phyloP scores from a whole-genome alignment of 2,888 invertebrate species.

The Tetranychus piercei region DNA sequence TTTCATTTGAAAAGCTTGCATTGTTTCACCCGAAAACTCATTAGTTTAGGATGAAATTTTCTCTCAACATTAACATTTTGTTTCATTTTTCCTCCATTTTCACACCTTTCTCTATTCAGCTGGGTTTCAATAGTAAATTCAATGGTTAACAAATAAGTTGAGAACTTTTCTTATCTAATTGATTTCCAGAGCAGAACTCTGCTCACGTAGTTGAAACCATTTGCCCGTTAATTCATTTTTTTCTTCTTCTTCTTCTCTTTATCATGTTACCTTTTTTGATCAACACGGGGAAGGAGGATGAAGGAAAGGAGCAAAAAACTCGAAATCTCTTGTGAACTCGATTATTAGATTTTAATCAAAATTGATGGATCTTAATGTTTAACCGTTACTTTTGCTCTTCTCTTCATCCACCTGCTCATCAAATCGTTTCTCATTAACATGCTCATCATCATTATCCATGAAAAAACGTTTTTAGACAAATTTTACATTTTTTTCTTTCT shows the following conservation, averaged over 20 bases:
- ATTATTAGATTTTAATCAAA: slow-evolving; percentile 1
- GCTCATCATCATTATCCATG: neutral
- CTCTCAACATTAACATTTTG: too few relatives aligned
- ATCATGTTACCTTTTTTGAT: too few relatives aligned
- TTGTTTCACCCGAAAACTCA: too few relatives aligned
- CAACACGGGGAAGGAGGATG: neutral
- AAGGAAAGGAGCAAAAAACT: neutral
- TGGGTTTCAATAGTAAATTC: too few relatives aligned
- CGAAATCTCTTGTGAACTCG: neutral
- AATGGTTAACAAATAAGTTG: too few relatives aligned
- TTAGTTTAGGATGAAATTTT: too few relatives aligned
- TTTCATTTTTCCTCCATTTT: too few relatives aligned
- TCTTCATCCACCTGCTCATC: neutral
- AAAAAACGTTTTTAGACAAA: too few relatives aligned
- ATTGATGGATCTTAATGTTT: neutral
- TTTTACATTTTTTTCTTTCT: too few relatives aligned
- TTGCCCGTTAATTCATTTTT: neutral
- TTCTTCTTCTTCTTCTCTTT: neutral
- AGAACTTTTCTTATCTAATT: too few relatives aligned
- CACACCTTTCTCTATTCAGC: too few relatives aligned
- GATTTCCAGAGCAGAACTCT: neutral
- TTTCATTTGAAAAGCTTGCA: too few relatives aligned
- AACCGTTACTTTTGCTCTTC: neutral
- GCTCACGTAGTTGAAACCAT: neutral
- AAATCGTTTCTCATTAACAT: neutral